phyloP scores from a whole-genome alignment of 2,113 vertebrate species.

The Pantherophis guttatus region DNA sequence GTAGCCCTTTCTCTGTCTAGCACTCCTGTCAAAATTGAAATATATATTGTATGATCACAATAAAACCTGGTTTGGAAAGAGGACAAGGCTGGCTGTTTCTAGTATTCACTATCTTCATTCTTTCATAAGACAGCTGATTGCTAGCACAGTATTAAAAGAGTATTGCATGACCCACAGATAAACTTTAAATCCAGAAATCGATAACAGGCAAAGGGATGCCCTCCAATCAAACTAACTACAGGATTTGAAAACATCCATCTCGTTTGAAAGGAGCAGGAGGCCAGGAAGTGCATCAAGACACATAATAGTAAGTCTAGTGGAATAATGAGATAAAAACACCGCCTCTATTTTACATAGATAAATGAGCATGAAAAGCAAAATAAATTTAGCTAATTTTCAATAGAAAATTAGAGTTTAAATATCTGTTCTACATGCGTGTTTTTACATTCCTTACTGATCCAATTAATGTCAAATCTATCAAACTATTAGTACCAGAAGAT shows the following conservation, averaged over 20 bases:
- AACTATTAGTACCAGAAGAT: slow-evolving; percentile 2
- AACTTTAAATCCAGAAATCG: slow-evolving; percentile 56
- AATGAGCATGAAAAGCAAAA: slow-evolving; percentile 28
- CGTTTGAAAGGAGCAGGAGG: slow-evolving; percentile 28
- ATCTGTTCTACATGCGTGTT: not conserved
- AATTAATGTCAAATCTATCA: slow-evolving; percentile 12
- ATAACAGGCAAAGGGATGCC: slow-evolving; percentile 36
- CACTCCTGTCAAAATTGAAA: not conserved
- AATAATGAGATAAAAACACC: slow-evolving; percentile 34
- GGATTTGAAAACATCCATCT: slow-evolving; percentile 50
- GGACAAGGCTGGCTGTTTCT: not conserved
- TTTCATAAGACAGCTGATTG: slow-evolving; percentile 15
- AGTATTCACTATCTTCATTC: not conserved
- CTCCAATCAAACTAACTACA: slow-evolving; percentile 42
- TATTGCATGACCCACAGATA: slow-evolving; percentile 29
- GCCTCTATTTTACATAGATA: slow-evolving; percentile 11
- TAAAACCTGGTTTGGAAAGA: slow-evolving; percentile 1
- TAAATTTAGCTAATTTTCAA: slow-evolving; percentile 18
- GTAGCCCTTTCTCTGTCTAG: not conserved
- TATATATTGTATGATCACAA: slow-evolving; percentile 1
- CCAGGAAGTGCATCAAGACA: slow-evolving; percentile 25
- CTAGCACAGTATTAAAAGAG: not conserved
- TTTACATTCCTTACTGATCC: not conserved
- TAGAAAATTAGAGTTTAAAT: slow-evolving; percentile 17
- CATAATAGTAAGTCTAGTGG: slow-evolving; percentile 1